Evolutionary conservation across 1,140 invertebrate species (phyloP).

Genomic region (Trachelipus rathkii): DNA sequence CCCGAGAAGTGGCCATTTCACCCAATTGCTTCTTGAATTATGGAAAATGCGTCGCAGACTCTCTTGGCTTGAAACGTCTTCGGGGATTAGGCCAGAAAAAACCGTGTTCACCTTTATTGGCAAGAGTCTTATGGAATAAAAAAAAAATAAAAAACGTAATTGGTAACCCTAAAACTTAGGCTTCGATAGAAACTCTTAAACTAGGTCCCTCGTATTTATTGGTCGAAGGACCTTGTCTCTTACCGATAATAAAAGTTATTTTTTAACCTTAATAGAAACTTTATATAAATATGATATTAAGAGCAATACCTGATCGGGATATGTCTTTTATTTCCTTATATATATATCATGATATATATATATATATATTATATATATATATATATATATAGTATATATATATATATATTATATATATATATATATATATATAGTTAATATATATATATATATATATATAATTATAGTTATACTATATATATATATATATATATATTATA

Average conservation of each 20-base stretch:
- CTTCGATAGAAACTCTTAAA: background rate
- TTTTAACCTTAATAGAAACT: background rate
- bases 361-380: too few species aligned
- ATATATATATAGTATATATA: too few species aligned
- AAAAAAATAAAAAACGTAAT: background rate
- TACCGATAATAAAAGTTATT: slow-evolving; percentile 1
- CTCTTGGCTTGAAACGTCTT: slow-evolving; percentile 3
- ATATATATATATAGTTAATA: too few species aligned
- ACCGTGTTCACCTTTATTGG: background rate
- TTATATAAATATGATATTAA: slow-evolving; percentile 12
- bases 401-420: too few species aligned
- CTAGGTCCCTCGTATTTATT: background rate
- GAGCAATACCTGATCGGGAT: background rate
- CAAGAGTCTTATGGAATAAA: background rate
- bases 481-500: too few species aligned
- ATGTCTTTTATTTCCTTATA: background rate
- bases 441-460: too few species aligned
- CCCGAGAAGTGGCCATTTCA: background rate
- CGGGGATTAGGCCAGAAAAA: background rate
- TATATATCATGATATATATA: too few species aligned
- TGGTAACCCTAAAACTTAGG: background rate
- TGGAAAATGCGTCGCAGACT: slow-evolving; percentile 4
- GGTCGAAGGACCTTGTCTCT: slow-evolving; percentile 5
- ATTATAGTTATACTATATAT: too few species aligned
- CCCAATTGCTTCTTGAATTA: slow-evolving; percentile 10